A percentile compares a stretch with the other conserved stretches of the same genome.
phyloP scores from a whole-genome alignment of 2,113 vertebrate genomes.

The Corvus moneduloides region DNA sequence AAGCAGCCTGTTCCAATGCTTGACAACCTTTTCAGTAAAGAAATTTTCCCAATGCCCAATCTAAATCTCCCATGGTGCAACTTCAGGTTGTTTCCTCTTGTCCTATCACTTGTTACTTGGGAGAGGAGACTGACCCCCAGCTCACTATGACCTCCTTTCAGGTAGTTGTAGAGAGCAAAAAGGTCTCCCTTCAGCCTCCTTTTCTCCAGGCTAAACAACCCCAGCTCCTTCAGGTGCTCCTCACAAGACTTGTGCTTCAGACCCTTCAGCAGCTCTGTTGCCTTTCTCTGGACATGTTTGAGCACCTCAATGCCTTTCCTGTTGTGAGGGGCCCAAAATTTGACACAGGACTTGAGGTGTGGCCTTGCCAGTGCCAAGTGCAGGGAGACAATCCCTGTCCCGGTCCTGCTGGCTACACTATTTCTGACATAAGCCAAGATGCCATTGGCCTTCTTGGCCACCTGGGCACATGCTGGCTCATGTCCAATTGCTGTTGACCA shows the following conservation, averaged over 20 bases:
- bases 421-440: background rate
- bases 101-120: fast-evolving
- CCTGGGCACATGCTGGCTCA: background rate
- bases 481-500: background rate
- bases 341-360: fast-evolving
- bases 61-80: background rate
- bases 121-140: background rate
- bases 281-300: fast-evolving
- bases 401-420: background rate
- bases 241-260: background rate
- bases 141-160: background rate
- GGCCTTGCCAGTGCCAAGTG: background rate
- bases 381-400: fast-evolving
- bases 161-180: background rate
- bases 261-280: background rate
- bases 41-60: background rate
- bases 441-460: background rate
- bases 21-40: background rate
- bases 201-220: background rate
- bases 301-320: background rate
- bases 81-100: background rate
- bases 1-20: background rate
- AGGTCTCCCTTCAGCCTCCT: background rate
- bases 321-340: background rate
- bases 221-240: background rate